Evolutionary conservation across 2,888 invertebrate genomes (phyloP).

Genomic region (Ischnus inquisitorius): DNA sequence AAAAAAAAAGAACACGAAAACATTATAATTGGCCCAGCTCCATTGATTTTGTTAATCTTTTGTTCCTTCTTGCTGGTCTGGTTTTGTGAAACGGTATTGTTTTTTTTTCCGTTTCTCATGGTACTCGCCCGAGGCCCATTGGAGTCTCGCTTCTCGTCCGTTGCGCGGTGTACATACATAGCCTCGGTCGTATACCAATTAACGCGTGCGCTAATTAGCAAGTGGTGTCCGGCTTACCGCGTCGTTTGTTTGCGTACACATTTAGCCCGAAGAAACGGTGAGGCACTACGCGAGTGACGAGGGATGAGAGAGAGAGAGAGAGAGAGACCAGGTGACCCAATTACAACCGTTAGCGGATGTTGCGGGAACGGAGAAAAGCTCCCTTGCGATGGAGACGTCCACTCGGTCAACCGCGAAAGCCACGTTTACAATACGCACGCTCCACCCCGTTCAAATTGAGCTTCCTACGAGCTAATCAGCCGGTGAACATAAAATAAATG

Average conservation of each 20-base stretch:
- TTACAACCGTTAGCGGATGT: slow-evolving; percentile 38
- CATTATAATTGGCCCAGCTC: slow-evolving; percentile 31
- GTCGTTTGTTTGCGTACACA: slow-evolving; percentile 28
- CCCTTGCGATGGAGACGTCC: background rate
- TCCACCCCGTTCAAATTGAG: background rate
- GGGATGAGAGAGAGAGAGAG: background rate
- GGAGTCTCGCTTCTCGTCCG: background rate
- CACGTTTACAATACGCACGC: background rate
- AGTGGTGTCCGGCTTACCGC: slow-evolving; percentile 45
- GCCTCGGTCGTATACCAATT: slow-evolving; percentile 52
- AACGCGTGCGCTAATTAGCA: slow-evolving; percentile 59
- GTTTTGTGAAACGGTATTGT: slow-evolving; percentile 6
- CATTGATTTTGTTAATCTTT: slow-evolving; percentile 22
- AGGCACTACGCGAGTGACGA: slow-evolving; percentile 21
- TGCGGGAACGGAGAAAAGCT: slow-evolving; percentile 16
- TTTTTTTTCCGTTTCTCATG: too few relatives aligned
- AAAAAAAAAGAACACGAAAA: slow-evolving; percentile 20
- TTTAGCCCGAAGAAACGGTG: slow-evolving; percentile 14
- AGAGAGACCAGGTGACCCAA: slow-evolving; percentile 42
- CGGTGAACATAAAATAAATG: background rate
- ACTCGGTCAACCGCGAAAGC: slow-evolving; percentile 10
- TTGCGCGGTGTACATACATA: background rate
- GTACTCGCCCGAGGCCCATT: background rate
- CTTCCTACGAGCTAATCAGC: background rate
- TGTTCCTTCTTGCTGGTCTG: slow-evolving; percentile 2